These are phyloP conservation scores for Blastomussa wellsi DNA, from an alignment of 92 coral and sea anemone genomes.

Conservation along the genomic window DNA sequence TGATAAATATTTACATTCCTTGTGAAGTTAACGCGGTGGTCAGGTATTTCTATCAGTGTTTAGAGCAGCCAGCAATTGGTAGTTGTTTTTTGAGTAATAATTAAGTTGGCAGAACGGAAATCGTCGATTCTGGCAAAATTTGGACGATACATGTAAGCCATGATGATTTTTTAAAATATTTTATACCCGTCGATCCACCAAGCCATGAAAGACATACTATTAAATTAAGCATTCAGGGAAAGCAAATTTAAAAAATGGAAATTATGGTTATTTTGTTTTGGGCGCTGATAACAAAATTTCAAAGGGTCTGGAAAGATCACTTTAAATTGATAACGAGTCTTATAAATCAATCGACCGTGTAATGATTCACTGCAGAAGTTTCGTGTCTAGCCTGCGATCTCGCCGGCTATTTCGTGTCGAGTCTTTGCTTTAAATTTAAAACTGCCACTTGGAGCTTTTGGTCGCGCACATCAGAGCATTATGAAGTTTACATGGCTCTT, in stretches of 20 bases:
- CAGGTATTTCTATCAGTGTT: neutral
- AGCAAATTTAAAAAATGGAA: neutral
- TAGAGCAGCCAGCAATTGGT: neutral
- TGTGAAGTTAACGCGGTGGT: neutral
- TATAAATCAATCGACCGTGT: neutral
- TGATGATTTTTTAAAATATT: neutral
- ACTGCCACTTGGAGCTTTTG: neutral
- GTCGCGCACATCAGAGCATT: neutral
- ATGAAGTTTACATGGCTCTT: neutral
- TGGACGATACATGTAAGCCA: neutral
- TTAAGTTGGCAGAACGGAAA: neutral
- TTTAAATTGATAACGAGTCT: conserved; percentile 1
- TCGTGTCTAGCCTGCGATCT: neutral
- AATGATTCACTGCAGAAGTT: neutral
- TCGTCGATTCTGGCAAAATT: neutral
- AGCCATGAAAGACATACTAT: neutral
- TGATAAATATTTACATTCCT: neutral
- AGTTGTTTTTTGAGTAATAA: neutral
- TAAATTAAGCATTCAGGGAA: neutral
- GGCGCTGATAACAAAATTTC: neutral
- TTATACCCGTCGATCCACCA: too few relatives aligned
- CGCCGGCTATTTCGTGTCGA: too few relatives aligned
- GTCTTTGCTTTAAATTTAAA: neutral
- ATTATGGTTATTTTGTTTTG: neutral
- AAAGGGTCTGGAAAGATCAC: neutral